phyloP scores from a whole-genome alignment of 1,140 invertebrate genomes.

The Chymomyza costata region DNA sequence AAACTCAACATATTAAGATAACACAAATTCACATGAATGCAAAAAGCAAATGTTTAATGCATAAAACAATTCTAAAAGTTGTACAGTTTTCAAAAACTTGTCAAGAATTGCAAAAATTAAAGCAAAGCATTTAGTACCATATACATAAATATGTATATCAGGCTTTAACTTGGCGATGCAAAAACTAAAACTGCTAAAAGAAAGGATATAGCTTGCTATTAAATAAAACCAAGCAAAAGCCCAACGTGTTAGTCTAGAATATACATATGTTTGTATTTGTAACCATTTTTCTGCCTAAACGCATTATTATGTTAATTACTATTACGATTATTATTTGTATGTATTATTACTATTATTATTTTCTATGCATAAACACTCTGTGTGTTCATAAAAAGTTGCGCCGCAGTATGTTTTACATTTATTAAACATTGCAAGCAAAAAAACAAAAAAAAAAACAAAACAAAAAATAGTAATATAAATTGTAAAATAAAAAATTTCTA shows the following conservation, averaged over 20 bases:
- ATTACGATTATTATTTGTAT: slow-evolving; percentile 55
- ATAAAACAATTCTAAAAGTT: slow-evolving; percentile 28
- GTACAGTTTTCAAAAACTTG: slow-evolving; percentile 58
- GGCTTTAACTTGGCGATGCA: no score
- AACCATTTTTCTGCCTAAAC: slow-evolving; percentile 56
- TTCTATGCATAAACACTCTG: slow-evolving; percentile 47
- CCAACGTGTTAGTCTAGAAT: slow-evolving; percentile 27
- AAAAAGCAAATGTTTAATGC: slow-evolving; percentile 1
- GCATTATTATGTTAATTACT: slow-evolving; percentile 54
- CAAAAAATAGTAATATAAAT: slow-evolving; percentile 51
- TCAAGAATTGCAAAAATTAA: slow-evolving; percentile 19
- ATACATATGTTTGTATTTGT: slow-evolving; percentile 38
- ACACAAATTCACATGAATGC: slow-evolving; percentile 6
- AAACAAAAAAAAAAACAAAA: slow-evolving; percentile 24
- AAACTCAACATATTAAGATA: no score
- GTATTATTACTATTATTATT: slow-evolving; percentile 59
- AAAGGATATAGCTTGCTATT: no score
- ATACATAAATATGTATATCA: no score
- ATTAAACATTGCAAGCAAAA: slow-evolving; percentile 47
- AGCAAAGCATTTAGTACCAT: slow-evolving; percentile 23
- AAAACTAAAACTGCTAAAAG: no score
- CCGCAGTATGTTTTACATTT: slow-evolving; percentile 43
- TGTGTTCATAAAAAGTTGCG: slow-evolving; percentile 62
- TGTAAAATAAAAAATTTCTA: slow-evolving; percentile 68
- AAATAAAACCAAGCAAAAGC: no score